phyloP scores from a whole-genome alignment of 2,797 vertebrate genomes.

The Cirrhinus mrigala region DNA sequence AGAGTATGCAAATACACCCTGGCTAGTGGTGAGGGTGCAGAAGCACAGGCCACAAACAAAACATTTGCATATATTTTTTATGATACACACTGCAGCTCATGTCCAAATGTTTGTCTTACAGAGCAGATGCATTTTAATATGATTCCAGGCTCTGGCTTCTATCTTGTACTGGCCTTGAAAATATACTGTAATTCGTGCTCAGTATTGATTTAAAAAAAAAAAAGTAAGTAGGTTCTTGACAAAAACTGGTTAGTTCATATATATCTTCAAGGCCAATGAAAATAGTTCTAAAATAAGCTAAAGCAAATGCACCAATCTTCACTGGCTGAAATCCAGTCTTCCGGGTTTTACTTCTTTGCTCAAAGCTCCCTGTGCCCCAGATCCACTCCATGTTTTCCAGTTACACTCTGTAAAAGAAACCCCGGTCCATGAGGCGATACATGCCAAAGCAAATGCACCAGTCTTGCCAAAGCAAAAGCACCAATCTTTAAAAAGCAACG shows the following conservation, averaged over 20 bases:
- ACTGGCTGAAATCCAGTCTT: no score
- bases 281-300: background rate
- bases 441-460: no score
- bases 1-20: slow-evolving; percentile 13
- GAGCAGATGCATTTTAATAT: background rate
- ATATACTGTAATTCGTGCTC: background rate
- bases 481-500: background rate
- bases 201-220: background rate
- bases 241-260: background rate
- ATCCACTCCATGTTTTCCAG: background rate
- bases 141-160: background rate
- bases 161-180: background rate
- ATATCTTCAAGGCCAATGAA: background rate
- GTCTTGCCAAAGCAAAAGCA: no score
- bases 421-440: no score
- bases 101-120: slow-evolving; percentile 12
- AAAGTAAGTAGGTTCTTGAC: background rate
- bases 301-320: no score
- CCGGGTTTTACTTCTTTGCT: no score
- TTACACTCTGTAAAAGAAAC: no score
- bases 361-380: background rate
- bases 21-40: background rate
- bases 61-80: slow-evolving; percentile 19
- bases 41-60: background rate
- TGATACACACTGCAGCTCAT: slow-evolving; percentile 2